A percentile compares a stretch with the other conserved stretches of the same genome.
Conservation (phyloP, 2,797 vertebrate species). For the Linurgus olivaceus region DNA sequence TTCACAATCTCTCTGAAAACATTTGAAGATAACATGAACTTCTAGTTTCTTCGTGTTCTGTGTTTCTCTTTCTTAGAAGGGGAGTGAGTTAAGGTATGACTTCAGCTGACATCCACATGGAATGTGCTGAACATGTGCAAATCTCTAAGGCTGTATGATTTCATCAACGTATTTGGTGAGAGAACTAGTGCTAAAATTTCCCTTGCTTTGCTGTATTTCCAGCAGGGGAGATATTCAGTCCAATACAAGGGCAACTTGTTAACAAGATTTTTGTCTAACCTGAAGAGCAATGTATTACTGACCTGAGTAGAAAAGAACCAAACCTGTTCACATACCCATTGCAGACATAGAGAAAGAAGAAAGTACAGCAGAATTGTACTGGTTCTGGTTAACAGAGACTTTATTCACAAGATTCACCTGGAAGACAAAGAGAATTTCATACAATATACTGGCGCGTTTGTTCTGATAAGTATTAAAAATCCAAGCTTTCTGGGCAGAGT, state of each 20-base stretch:
- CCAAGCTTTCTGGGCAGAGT: rapidly evolving
- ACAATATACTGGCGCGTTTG: background rate
- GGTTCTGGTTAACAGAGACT: background rate
- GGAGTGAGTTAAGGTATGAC: background rate
- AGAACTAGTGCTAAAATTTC: background rate
- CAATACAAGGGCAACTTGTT: background rate
- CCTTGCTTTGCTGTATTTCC: background rate
- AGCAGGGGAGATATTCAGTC: background rate
- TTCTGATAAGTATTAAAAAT: background rate
- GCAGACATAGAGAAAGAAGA: background rate
- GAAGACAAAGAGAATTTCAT: background rate
- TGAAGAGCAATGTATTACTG: background rate
- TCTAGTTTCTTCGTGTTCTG: background rate
- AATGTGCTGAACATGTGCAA: background rate
- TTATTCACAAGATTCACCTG: background rate
- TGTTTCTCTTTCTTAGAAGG: background rate
- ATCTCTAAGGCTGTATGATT: background rate
- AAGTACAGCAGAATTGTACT: background rate
- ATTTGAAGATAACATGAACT: background rate
- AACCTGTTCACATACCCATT: rapidly evolving
- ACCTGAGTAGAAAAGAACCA: background rate
- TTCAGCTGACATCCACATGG: background rate
- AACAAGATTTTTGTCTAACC: background rate
- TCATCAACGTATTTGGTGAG: background rate
- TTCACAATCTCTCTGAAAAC: background rate